These are phyloP conservation scores for Polypedilum pembai DNA, from an alignment of 1,140 invertebrate species.

Conservation along the genomic window DNA sequence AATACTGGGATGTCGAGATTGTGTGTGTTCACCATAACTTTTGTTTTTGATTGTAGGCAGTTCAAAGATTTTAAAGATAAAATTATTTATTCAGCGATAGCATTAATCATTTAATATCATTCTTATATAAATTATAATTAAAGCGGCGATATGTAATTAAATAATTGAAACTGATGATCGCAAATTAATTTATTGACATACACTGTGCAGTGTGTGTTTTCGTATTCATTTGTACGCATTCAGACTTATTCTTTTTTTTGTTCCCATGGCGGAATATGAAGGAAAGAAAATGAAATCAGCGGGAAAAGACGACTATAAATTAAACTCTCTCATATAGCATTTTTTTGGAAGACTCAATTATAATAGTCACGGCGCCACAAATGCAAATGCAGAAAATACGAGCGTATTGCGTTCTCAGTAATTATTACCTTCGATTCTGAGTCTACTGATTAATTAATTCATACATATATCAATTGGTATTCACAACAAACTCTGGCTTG, in stretches of 20 bases:
- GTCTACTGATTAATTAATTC: constrained; percentile 13
- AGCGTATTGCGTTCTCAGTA: background rate
- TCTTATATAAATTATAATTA: constrained; percentile 11
- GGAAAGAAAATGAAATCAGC: constrained; percentile 5
- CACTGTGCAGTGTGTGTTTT: background rate
- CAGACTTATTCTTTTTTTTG: no score
- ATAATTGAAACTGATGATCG: constrained; percentile 18
- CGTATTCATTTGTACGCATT: no score
- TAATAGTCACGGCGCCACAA: background rate
- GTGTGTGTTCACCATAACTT: background rate
- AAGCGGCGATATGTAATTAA: background rate
- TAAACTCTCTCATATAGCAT: background rate
- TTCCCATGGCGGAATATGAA: background rate
- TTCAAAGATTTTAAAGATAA: constrained; percentile 19
- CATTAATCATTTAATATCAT: constrained; percentile 8
- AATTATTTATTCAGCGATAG: constrained; percentile 5
- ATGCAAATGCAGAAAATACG: constrained; percentile 1
- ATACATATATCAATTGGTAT: background rate
- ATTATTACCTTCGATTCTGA: background rate
- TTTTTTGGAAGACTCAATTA: constrained; percentile 18
- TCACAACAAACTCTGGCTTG: constrained; percentile 3
- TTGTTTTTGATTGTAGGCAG: background rate
- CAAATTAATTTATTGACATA: constrained; percentile 19
- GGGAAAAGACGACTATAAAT: background rate
- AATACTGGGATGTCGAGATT: no score